Conservation (phyloP, 2,797 vertebrate genomes). For the Peromyscus attwateri region DNA sequence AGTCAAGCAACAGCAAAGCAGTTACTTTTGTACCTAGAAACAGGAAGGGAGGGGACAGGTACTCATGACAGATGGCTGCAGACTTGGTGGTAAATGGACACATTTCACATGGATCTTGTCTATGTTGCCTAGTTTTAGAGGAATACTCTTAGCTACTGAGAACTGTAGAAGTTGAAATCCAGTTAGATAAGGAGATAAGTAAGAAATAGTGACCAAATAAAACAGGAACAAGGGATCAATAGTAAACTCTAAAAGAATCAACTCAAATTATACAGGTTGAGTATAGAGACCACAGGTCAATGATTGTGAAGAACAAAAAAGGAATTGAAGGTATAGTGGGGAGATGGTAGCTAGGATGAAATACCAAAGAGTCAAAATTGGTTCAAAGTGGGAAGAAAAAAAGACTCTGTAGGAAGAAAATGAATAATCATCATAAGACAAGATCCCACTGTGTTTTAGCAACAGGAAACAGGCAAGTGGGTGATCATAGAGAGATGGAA, state of each 20-base stretch:
- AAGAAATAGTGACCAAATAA: not conserved
- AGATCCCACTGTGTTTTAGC: not conserved
- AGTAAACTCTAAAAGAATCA: not conserved
- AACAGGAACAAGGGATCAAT: not conserved
- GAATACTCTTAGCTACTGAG: not conserved
- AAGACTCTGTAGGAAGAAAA: not conserved
- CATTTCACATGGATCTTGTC: not conserved
- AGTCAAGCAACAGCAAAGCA: not conserved
- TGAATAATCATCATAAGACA: not conserved
- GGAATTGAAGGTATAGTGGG: not conserved
- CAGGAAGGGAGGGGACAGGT: not conserved
- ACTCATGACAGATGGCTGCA: not conserved
- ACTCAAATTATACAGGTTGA: not conserved
- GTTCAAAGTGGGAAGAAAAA: not conserved
- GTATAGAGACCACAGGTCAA: not conserved
- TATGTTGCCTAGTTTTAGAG: slow-evolving; percentile 24
- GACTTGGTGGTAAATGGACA: not conserved
- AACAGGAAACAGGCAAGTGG: not conserved
- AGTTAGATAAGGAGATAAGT: not conserved
- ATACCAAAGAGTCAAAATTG: not conserved
- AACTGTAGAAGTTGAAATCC: not conserved
- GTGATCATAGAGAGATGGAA: not conserved
- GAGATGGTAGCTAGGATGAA: not conserved
- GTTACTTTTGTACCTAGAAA: not conserved
- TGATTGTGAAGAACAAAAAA: slow-evolving; percentile 9